Percentiles rank a stretch among this genome's conserved stretches.
Evolutionary conservation across 1,140 invertebrate species (phyloP).

Genomic region (Monochamus saltuarius): DNA sequence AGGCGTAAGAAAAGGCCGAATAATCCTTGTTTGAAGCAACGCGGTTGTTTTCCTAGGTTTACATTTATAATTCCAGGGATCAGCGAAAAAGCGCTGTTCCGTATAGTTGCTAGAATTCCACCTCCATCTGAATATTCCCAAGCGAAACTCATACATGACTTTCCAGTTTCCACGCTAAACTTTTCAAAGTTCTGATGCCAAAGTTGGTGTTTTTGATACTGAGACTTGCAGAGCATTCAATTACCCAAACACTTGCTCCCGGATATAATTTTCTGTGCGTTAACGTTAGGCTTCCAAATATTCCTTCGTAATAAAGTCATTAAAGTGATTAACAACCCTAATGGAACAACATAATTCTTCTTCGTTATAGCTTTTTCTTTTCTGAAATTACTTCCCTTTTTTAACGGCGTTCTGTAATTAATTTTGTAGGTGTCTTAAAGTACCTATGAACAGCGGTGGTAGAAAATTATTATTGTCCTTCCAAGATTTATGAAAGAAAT

Average conservation of each 20-base stretch:
- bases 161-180: background rate
- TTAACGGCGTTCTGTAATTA: too few species aligned
- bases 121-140: background rate
- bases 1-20: slow-evolving; percentile 2
- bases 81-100: background rate
- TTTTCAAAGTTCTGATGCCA: too few species aligned
- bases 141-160: slow-evolving; percentile 8
- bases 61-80: background rate
- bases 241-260: background rate
- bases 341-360: slow-evolving; percentile 4
- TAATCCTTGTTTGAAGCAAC: slow-evolving; percentile 4
- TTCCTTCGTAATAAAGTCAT: slow-evolving; percentile 4
- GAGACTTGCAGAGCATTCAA: background rate
- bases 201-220: too few species aligned
- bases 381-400: background rate
- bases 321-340: slow-evolving; percentile 5
- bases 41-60: slow-evolving; percentile 5
- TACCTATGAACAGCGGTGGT: too few species aligned
- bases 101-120: background rate
- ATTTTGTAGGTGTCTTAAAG: too few species aligned
- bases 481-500: too few species aligned
- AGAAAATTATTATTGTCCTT: too few species aligned
- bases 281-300: slow-evolving; percentile 1
- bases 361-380: slow-evolving; percentile 1
- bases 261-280: slow-evolving; percentile 4